Evolutionary conservation across 2,888 invertebrate species (phyloP).

Genomic region (Apotomis betuletana): DNA sequence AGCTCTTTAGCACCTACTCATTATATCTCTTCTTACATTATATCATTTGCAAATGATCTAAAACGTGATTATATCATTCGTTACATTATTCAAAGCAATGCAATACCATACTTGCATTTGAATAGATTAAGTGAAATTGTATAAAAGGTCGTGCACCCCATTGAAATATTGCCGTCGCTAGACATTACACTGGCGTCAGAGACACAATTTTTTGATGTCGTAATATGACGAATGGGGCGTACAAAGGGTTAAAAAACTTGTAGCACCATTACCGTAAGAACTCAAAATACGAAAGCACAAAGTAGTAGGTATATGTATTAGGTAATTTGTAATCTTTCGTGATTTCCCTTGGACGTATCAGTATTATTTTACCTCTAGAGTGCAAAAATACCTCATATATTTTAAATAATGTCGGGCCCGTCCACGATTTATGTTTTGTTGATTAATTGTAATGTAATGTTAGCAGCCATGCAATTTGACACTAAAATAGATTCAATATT

Average conservation of each 20-base stretch:
- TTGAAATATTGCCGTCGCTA: too few relatives aligned
- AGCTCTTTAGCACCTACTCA: too few relatives aligned
- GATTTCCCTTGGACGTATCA: constrained; percentile 27
- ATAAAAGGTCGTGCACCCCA: too few relatives aligned
- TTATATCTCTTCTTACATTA: too few relatives aligned
- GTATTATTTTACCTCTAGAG: constrained; percentile 42
- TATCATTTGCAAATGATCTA: too few relatives aligned
- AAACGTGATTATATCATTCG: background rate
- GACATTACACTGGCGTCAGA: too few relatives aligned
- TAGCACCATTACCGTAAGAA: constrained; percentile 7
- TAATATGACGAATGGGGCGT: background rate
- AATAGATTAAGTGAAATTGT: too few relatives aligned
- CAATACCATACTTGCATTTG: too few relatives aligned
- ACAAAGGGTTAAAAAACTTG: background rate
- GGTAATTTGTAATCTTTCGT: constrained; percentile 10
- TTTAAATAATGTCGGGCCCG: constrained; percentile 53
- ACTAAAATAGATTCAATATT: constrained; percentile 47
- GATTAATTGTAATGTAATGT: constrained; percentile 51
- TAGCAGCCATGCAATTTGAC: constrained; percentile 52
- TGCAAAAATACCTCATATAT: constrained; percentile 41
- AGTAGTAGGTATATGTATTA: constrained; percentile 1
- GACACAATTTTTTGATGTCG: too few relatives aligned
- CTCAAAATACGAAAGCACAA: constrained; percentile 22
- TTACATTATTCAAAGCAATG: too few relatives aligned
- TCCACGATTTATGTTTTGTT: constrained; percentile 50